Evolutionary conservation across 2,888 invertebrate genomes (phyloP).

Genomic region (Acholoe squamosa): DNA sequence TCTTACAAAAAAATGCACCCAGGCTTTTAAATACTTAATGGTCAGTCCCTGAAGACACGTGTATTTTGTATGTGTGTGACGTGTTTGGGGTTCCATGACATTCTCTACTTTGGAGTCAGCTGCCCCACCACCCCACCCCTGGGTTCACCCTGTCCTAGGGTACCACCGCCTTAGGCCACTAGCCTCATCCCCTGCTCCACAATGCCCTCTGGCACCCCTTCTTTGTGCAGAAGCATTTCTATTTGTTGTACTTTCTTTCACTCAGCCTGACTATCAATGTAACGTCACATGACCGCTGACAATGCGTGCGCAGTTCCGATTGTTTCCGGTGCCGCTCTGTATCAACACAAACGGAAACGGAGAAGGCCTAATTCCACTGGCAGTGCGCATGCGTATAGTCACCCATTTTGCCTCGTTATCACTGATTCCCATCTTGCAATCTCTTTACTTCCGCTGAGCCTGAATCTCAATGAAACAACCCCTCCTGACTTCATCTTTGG

Average conservation of each 20-base stretch:
- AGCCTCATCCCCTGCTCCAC: not conserved
- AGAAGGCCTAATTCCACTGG: conserved; percentile 11
- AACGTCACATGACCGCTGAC: conserved; percentile 44
- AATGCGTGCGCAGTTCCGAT: conserved; percentile 22
- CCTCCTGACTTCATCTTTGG: conserved; percentile 23
- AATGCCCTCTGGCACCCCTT: not conserved
- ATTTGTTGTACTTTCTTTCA: conserved; percentile 29
- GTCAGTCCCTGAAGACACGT: not conserved
- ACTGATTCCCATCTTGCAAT: not conserved
- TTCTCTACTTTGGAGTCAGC: not conserved
- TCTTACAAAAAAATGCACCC: too few species aligned
- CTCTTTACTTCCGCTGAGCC: not conserved
- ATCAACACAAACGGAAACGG: conserved; percentile 5
- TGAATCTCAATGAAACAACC: not conserved
- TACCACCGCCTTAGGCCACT: not conserved
- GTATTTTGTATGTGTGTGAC: not conserved
- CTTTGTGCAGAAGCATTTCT: not conserved
- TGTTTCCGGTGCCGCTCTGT: not conserved
- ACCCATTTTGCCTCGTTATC: conserved; percentile 4
- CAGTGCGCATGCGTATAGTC: not conserved
- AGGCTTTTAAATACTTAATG: not conserved
- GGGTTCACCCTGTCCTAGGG: not conserved
- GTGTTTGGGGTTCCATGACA: not conserved
- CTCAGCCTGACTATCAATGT: conserved; percentile 19
- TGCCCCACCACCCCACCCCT: not conserved